Evolutionary conservation across 2,888 invertebrate species (phyloP).

Genomic region (Incurvaria masculella): DNA sequence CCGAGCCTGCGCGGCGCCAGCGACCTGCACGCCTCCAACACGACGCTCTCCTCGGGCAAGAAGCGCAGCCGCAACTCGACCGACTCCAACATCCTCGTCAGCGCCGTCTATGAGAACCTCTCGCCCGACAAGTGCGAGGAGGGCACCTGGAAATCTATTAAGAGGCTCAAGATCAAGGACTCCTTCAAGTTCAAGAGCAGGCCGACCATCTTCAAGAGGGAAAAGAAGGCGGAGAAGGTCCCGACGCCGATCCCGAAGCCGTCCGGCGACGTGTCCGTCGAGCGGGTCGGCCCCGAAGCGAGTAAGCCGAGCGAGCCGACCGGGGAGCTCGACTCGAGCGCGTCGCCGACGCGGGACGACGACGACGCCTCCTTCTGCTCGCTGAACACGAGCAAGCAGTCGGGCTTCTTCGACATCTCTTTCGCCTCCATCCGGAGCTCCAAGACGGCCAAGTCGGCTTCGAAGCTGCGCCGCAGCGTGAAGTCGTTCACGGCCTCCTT

Average conservation of each 20-base stretch:
- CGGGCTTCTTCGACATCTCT: constrained; percentile 50
- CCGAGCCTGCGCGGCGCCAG: constrained; percentile 30
- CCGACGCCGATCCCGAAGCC: constrained; percentile 36
- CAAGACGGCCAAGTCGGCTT: constrained; percentile 47
- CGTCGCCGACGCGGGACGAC: constrained; percentile 47
- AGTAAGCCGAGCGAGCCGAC: constrained; percentile 45
- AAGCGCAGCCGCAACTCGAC: constrained; percentile 50
- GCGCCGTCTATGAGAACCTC: constrained; percentile 34
- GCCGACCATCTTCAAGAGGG: constrained; percentile 46
- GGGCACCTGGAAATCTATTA: constrained; percentile 51
- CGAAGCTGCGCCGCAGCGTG: constrained; percentile 45
- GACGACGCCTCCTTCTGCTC: constrained; percentile 47
- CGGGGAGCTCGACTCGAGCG: constrained; percentile 44
- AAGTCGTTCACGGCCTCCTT: constrained; percentile 54
- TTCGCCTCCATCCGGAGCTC: constrained; percentile 44
- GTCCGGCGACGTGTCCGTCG: constrained; percentile 40
- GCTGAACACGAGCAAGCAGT: constrained; percentile 48
- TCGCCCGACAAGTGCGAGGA: constrained; percentile 49
- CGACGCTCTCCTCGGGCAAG: constrained; percentile 48
- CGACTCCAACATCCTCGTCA: constrained; percentile 46
- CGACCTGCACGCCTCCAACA: constrained; percentile 42
- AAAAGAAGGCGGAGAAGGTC: constrained; percentile 27
- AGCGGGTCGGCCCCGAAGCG: constrained; percentile 40
- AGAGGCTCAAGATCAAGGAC: constrained; percentile 50
- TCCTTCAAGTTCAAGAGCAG: constrained; percentile 51